Base-by-base conservation (phyloP, 30 jellyfish, hydroid and myxozoan species). In the Cassiopea andromeda region DNA sequence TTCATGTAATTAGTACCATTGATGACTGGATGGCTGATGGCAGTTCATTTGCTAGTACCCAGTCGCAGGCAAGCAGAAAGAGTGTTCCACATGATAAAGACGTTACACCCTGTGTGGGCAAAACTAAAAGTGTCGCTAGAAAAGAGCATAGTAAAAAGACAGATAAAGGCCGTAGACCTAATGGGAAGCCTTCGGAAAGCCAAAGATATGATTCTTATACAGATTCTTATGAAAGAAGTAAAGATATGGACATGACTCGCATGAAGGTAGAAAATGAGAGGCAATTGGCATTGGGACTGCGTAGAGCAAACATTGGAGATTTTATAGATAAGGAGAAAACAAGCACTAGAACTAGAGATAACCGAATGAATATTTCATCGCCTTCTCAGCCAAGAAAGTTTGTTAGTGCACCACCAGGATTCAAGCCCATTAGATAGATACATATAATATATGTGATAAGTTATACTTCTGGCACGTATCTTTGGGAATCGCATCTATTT, bases 321-420 rank as follows among this genome's bases (percentile, higher is more conserved):
- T 5, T 6, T 66, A 15, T 54, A 3, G 12, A 27, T 27, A 3
- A 54, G 64, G 64, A 54, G 64, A 54, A 54, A 54, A 16, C 27
- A 7, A 64, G 15, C 73, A 64, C 8, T 27, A 64, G 73, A 64
- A 64, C 27, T 9, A 27, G 64, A 54, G 64, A 54, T 54, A 10
- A 10, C 12, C 27, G 73, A 7, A 27, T 16, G 73, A 17, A 16
- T 17, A 2, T 64, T 64, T 64, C 73, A 47, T n/a, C 86, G n/a
- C 38, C 44, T 6, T 38, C 80, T 38, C 77, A 27, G 69, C 60
- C 75, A 68, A 47, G 44, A 50, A 69, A 49, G 74, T 3, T 38
- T 16, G 58, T 58, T 43, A 73, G 48, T 61, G 82, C 93, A 46
- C 93, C 93, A 16, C 93, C 93, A 15, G 93, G 93, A 13, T 85